Conservation (phyloP, 2,797 vertebrate species). For the Spinibarbus caldwelli region DNA sequence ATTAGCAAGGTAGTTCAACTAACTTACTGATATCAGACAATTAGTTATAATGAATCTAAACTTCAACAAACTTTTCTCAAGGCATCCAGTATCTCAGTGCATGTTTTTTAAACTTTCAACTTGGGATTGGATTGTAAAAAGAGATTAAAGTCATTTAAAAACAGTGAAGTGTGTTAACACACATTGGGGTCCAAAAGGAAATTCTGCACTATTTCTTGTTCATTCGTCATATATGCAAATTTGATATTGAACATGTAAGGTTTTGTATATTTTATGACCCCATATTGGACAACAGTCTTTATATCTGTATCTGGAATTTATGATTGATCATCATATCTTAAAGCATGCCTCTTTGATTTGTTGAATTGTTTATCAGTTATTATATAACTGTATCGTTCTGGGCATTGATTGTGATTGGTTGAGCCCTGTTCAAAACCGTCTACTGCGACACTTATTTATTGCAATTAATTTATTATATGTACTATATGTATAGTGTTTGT, state of each 20-base stretch:
- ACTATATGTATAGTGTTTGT: neutral
- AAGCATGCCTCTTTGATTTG: neutral
- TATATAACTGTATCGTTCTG: neutral
- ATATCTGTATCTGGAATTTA: neutral
- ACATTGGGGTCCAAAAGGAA: neutral
- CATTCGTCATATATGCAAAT: neutral
- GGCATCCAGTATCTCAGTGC: neutral
- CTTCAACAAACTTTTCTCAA: slow-evolving; percentile 1
- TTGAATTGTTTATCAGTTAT: neutral
- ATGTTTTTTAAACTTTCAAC: neutral
- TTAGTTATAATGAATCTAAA: neutral
- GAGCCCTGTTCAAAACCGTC: neutral
- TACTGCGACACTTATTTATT: neutral
- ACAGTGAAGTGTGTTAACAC: neutral
- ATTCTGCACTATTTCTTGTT: neutral
- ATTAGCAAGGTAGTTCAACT: neutral
- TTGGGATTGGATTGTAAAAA: neutral
- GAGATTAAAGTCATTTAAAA: neutral
- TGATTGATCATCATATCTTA: neutral
- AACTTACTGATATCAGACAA: neutral
- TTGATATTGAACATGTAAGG: neutral
- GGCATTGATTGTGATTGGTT: neutral
- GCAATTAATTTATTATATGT: neutral
- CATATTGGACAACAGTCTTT: neutral
- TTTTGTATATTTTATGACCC: neutral